Percentiles rank a stretch among this genome's conserved stretches.
These are phyloP conservation scores for Plebejus anna DNA, from an alignment of 2,888 invertebrate species.

Conservation along the genomic window DNA sequence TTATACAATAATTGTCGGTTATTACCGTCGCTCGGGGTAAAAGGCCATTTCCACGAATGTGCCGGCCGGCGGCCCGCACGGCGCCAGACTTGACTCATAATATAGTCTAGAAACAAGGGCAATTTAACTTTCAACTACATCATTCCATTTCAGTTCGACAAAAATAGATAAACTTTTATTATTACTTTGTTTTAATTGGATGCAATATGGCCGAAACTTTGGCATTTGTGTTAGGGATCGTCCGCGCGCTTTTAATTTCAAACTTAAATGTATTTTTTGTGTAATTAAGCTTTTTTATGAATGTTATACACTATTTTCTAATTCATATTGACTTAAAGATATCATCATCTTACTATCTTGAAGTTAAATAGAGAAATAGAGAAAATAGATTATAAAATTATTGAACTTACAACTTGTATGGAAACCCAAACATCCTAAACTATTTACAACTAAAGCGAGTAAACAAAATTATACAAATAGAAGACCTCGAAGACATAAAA, in stretches of 20 bases:
- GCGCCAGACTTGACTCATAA: slow-evolving; percentile 64
- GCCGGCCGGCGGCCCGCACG: slow-evolving; percentile 42
- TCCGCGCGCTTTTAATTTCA: background rate
- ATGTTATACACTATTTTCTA: too few relatives aligned
- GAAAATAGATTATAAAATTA: too few relatives aligned
- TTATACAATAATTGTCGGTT: slow-evolving; percentile 60
- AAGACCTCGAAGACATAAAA: background rate
- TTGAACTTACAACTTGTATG: background rate
- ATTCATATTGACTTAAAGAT: too few relatives aligned
- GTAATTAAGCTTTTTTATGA: background rate
- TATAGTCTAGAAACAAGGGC: slow-evolving; percentile 47
- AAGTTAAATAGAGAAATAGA: too few relatives aligned
- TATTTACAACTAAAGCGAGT: background rate
- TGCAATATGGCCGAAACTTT: slow-evolving; percentile 3
- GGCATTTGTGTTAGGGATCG: background rate
- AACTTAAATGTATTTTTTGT: background rate
- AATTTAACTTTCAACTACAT: slow-evolving; percentile 47
- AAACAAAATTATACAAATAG: background rate
- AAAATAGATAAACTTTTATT: slow-evolving; percentile 12
- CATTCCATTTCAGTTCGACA: slow-evolving; percentile 34
- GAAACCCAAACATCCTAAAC: background rate
- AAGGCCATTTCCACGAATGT: slow-evolving; percentile 61
- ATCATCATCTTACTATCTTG: too few relatives aligned
- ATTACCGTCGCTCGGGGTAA: slow-evolving; percentile 51
- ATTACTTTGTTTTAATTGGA: slow-evolving; percentile 10